Percentiles rank a stretch among this genome's conserved stretches.
Conservation (phyloP, 2,113 vertebrate genomes). For the Malaclemys terrapin region DNA sequence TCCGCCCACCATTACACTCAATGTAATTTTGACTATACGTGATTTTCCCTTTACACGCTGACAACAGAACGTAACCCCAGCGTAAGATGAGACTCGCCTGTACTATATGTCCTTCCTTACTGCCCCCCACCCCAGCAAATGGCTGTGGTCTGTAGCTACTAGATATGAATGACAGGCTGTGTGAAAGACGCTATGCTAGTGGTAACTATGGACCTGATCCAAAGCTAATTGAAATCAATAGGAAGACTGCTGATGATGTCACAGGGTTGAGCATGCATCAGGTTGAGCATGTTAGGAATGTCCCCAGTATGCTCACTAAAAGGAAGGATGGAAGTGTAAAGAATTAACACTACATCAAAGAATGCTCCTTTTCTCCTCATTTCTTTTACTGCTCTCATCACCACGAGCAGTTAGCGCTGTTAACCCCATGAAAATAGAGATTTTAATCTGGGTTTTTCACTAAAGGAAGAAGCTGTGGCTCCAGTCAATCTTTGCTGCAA, state of each 20-base stretch:
- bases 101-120: background rate
- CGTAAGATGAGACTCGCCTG: too few relatives aligned
- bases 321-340: background rate
- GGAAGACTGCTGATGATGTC: background rate
- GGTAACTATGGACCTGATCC: background rate
- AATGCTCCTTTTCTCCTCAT: background rate
- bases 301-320: background rate
- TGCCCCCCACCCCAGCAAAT: accelerated
- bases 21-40: too few relatives aligned
- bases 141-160: accelerated
- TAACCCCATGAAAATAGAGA: background rate
- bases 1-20: too few relatives aligned
- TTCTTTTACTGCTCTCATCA: background rate
- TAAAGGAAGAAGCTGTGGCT: background rate
- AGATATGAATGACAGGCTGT: background rate
- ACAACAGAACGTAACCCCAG: too few relatives aligned
- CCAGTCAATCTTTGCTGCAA: background rate
- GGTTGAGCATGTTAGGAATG: background rate
- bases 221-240: background rate
- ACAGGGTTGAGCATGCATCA: background rate
- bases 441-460: background rate
- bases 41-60: too few relatives aligned
- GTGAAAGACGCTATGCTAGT: background rate
- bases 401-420: background rate
- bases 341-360: background rate